These are phyloP conservation scores for Dreissena polymorpha DNA, from an alignment of 1,140 invertebrate species.

Conservation along the genomic window DNA sequence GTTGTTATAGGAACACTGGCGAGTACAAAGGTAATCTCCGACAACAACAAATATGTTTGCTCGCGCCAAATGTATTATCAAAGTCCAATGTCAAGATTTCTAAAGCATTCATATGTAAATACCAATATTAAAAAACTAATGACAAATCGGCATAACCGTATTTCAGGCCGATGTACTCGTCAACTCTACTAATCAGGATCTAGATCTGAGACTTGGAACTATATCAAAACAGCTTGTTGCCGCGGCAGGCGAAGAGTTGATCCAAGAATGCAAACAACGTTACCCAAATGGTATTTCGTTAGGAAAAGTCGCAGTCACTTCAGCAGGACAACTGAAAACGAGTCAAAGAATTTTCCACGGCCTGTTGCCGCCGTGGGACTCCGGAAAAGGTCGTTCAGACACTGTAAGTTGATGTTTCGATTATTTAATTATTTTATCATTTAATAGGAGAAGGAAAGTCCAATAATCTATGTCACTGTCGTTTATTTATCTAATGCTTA, in stretches of 20 bases:
- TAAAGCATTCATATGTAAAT: too few relatives aligned
- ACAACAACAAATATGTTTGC: too few relatives aligned
- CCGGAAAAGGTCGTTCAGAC: too few relatives aligned
- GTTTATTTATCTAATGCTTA: not conserved
- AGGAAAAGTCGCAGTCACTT: constrained; percentile 10
- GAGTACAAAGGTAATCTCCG: too few relatives aligned
- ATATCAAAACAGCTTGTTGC: constrained; percentile 14
- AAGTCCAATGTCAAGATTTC: too few relatives aligned
- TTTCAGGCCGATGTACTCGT: constrained; percentile 40
- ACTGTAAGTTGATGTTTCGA: not conserved
- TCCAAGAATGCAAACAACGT: not conserved
- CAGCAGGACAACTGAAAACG: not conserved
- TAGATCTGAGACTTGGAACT: not conserved
- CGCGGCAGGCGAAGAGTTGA: constrained; percentile 6
- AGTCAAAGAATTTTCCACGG: constrained; percentile 6
- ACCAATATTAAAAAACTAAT: too few relatives aligned
- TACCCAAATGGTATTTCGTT: not conserved
- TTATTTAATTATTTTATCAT: not conserved
- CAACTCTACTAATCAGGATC: not conserved
- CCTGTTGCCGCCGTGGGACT: not conserved
- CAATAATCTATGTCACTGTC: not conserved
- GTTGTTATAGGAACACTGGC: too few relatives aligned
- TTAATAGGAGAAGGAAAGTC: not conserved
- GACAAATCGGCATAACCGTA: not conserved
- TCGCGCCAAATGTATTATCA: too few relatives aligned